Conservation (phyloP, 2,113 vertebrate species). For the Scatophagus argus region DNA sequence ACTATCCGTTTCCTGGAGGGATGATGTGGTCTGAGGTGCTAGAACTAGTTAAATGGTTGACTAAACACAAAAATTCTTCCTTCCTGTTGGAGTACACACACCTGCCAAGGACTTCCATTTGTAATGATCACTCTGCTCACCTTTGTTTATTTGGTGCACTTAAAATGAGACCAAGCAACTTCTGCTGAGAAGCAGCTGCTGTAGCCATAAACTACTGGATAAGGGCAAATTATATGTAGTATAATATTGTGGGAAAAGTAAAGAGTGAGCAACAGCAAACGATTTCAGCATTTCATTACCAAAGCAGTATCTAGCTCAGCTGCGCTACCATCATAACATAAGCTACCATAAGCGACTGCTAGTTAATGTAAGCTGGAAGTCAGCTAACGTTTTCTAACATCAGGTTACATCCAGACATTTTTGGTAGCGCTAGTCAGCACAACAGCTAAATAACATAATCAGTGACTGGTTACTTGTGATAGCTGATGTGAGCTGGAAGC, state of each 20-base stretch:
- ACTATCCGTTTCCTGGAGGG: slow-evolving; percentile 56
- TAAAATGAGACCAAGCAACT: background rate
- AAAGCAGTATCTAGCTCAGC: background rate
- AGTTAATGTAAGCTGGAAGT: background rate
- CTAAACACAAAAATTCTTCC: slow-evolving; percentile 23
- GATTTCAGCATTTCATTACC: background rate
- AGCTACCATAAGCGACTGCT: background rate
- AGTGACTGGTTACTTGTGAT: too few relatives aligned
- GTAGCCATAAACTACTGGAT: background rate
- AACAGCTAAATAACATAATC: too few relatives aligned
- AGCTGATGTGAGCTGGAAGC: too few relatives aligned
- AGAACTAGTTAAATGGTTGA: slow-evolving; percentile 54
- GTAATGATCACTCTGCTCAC: background rate
- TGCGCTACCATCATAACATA: background rate
- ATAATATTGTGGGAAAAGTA: too few relatives aligned
- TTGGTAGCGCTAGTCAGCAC: background rate
- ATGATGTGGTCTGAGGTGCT: slow-evolving; percentile 49
- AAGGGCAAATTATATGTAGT: background rate
- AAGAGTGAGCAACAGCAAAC: background rate
- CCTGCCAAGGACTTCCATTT: slow-evolving; percentile 13
- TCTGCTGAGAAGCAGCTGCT: background rate
- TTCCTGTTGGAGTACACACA: slow-evolving; percentile 30
- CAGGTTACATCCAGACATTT: background rate
- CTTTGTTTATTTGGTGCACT: background rate
- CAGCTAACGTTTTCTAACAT: background rate